Evolutionary conservation across 1,140 invertebrate genomes (phyloP), one percentile per base, ranked within the genome.

Genomic region (Caenorhabditis inopinata): DNA sequence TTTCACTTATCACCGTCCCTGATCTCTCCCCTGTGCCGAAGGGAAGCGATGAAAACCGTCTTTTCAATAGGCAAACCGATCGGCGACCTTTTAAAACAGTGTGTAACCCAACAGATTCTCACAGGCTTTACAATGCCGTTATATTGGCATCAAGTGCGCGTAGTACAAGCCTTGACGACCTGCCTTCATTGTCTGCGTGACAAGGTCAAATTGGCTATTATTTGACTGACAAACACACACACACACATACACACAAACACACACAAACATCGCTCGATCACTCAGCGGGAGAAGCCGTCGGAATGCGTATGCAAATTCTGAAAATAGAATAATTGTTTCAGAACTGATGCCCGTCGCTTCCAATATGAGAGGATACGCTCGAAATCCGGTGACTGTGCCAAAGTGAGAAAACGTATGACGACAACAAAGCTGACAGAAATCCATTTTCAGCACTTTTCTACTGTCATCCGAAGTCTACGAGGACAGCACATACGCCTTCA

Each of bases 131-230:
- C 58, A 68, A 25, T n/a, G 12, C 27, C 58, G 58, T 35, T 38
- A 38, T 18, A 38, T 68, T 68, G 29, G 29, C 58, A 68, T 68
- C n/a, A 32, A 68, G 27, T 16, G 23, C 32, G 58, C 32, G 23
- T 68, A 68, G 58, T 68, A 68, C 32, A 42, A 68, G 32, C 32
- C 2, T 42, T 68, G 58, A 68, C 32, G 58, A 68, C 58, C 58
- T 68, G 38, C 58, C n/a, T 68, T 68, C 58, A 68, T 68, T 68
- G 58, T 68, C 58, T 68, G 38, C 38, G 32, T 68, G 58, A 68
- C 58, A 68, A 68, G 58, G 58, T 68, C 58, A 68, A 68, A 68
- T 68, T 68, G 32, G 58, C 58, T 68, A 32, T 68, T 68, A 68
- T 68, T 68, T 68, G 58, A n/a, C 58, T 68, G 58, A 38, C 58